Evolutionary conservation across 2,888 invertebrate species (phyloP), one percentile per base, ranked within the genome.

Genomic region (Stenolophus ochropezus): DNA sequence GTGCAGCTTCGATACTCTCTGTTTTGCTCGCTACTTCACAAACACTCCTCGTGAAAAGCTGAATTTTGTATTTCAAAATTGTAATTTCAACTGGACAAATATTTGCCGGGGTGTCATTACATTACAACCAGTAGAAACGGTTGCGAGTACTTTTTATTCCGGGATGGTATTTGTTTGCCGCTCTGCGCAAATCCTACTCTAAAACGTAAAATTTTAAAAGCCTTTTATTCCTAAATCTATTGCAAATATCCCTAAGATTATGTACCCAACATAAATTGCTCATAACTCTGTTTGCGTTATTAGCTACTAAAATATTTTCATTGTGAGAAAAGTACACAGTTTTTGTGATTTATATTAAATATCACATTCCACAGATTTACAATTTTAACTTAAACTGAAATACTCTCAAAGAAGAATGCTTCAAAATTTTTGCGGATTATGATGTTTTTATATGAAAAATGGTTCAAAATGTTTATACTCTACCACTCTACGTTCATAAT

Each of bases 61-160:
- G 65, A 73, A 73, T 73, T 73, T 73, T 49, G 51, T 73, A 73
- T 73, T 73, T 73, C 49, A 73, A 73, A 73, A 73, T 73, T 73
- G 73, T 73, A 73, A 73, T 49, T 73, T 73, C 51, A 49, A 73
- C 51, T 73, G 49, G 21, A 49, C 33, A 73, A 73, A 73, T 73
- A 73, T 73, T 73, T 73, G 51, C 21, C n/a, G 16, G 47, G n/a
- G 73, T 73, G 51, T 73, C 73, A 73, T 73, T 73, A 73, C 49
- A 73, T 73, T 73, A 73, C 65, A 33, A 69, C 18, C 65, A 33
- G 49, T 11, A 49, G 65, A 11, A 65, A 21, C 49, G 23, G 49
- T 20, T 49, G 21, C 49, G 14, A 49, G 73, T 49, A 49, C 33
- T 33, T 69, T 69, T 69, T 61, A 61, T 61, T 61, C 61, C 14